Evolutionary conservation across 1,140 invertebrate species (phyloP).

Genomic region (Philaenus spumarius): DNA sequence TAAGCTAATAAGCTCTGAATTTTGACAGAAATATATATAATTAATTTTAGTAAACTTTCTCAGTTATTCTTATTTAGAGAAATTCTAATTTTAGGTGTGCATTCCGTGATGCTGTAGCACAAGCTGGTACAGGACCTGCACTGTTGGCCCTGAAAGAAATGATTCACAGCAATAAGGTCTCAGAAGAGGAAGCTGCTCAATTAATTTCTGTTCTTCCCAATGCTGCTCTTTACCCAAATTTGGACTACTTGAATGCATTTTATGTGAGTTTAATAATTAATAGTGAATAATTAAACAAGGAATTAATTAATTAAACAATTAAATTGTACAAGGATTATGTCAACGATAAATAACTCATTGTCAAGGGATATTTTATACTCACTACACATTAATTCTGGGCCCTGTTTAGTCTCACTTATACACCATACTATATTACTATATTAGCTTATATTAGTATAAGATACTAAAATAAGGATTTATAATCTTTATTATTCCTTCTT

Average conservation of each 20-base stretch:
- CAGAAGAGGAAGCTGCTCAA: slow-evolving; percentile 46
- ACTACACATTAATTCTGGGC: neutral
- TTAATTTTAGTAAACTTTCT: neutral
- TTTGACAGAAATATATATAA: neutral
- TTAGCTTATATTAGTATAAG: too few species aligned
- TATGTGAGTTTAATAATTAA: slow-evolving; percentile 46
- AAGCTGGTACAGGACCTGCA: slow-evolving; percentile 57
- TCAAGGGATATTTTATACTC: too few species aligned
- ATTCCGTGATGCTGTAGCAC: slow-evolving; percentile 53
- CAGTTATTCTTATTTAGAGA: slow-evolving; percentile 52
- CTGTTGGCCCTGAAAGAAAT: slow-evolving; percentile 50
- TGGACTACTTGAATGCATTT: slow-evolving; percentile 51
- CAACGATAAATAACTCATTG: too few species aligned
- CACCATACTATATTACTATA: too few species aligned
- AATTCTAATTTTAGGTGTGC: slow-evolving; percentile 36
- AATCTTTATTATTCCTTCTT: neutral
- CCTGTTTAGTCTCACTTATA: neutral
- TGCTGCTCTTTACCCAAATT: slow-evolving; percentile 50
- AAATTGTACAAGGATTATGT: too few species aligned
- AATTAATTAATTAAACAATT: neutral
- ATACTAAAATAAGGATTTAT: neutral
- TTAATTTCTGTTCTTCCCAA: slow-evolving; percentile 45
- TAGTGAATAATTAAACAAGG: slow-evolving; percentile 46
- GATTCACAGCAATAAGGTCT: slow-evolving; percentile 49
- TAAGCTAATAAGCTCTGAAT: neutral